Conservation (phyloP, 2,888 invertebrate species). For the Brachylomia viminalis region DNA sequence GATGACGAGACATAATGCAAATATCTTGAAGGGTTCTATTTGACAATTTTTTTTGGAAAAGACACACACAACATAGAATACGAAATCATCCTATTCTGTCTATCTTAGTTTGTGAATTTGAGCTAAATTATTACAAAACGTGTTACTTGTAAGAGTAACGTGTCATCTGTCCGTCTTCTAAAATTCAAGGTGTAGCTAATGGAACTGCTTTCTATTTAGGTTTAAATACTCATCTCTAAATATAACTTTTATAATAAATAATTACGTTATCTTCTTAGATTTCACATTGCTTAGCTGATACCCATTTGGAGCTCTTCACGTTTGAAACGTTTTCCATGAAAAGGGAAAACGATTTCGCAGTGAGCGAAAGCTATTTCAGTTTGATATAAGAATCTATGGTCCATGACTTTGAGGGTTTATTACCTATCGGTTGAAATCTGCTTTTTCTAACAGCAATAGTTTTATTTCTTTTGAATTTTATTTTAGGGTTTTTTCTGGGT, state of each 20-base stretch:
- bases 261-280: neutral
- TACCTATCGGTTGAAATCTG: neutral
- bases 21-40: neutral
- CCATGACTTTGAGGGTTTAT: conserved; percentile 13
- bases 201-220: neutral
- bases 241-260: neutral
- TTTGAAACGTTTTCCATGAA: conserved; percentile 11
- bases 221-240: neutral
- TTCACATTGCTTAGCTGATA: neutral
- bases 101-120: neutral
- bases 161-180: neutral
- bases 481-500: neutral
- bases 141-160: neutral
- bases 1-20: neutral
- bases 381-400: neutral
- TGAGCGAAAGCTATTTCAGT: conserved; percentile 7
- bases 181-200: neutral
- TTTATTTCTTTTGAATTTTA: neutral
- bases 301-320: neutral
- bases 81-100: neutral
- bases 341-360: conserved; percentile 8
- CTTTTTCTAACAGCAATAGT: conserved; percentile 2
- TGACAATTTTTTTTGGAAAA: neutral
- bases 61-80: neutral
- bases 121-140: neutral